phyloP scores from a whole-genome alignment of 2,113 vertebrate species.

The Anolis sagrei region DNA sequence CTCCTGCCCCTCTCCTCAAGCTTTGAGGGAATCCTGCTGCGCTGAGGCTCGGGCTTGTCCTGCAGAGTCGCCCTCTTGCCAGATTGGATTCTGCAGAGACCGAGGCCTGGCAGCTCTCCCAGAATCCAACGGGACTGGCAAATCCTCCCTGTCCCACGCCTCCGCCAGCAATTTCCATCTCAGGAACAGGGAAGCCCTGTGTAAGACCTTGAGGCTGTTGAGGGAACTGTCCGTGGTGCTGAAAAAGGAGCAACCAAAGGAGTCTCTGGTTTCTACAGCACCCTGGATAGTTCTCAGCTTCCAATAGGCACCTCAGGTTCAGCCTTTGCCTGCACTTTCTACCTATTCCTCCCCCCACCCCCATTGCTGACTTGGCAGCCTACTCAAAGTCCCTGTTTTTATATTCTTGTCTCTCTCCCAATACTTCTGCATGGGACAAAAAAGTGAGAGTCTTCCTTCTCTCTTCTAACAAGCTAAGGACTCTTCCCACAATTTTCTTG shows the following conservation, averaged over 20 bases:
- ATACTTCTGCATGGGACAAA: not conserved
- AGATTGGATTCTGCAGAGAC: conserved; percentile 24
- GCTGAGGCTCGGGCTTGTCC: not conserved
- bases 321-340: not conserved
- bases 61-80: conserved; percentile 33
- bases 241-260: not conserved
- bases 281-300: not conserved
- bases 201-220: not conserved
- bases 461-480: not conserved
- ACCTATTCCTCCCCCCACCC: not conserved
- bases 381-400: not conserved
- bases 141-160: too few species aligned
- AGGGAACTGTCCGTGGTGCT: not conserved
- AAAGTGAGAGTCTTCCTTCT: too few species aligned
- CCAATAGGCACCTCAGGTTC: not conserved
- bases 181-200: not conserved
- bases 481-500: not conserved
- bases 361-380: not conserved
- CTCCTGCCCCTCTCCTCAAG: not conserved
- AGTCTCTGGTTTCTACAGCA: not conserved
- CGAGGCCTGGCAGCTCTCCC: conserved; percentile 13
- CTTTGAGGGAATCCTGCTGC: not conserved
- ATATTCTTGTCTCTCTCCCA: not conserved
- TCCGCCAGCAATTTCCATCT: not conserved
- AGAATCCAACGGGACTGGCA: conserved; percentile 10